phyloP scores from a whole-genome alignment of 2,113 vertebrate genomes.

The Phycodurus eques region DNA sequence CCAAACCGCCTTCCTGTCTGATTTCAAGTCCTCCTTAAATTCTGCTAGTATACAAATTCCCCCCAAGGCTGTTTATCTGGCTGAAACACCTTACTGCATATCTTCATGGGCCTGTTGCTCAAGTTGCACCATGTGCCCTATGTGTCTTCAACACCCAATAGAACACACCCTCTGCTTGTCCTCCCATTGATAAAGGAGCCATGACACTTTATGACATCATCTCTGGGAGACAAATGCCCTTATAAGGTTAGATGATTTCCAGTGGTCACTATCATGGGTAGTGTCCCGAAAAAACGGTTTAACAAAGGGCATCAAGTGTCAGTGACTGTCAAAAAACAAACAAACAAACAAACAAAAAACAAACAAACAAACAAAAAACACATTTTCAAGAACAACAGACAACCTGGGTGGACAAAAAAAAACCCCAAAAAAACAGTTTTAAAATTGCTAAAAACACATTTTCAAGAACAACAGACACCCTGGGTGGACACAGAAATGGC shows the following conservation, averaged over 20 bases:
- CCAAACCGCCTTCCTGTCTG: not conserved
- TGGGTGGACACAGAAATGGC: constrained; percentile 8
- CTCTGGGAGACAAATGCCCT: constrained; percentile 53
- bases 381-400: too few relatives aligned
- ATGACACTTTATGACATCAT: constrained; percentile 63
- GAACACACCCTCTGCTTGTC: constrained; percentile 37
- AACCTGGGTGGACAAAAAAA: too few relatives aligned
- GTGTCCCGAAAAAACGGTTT: not conserved
- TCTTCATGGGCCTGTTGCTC: not conserved
- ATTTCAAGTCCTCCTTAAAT: constrained; percentile 2
- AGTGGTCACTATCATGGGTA: not conserved
- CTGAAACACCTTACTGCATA: not conserved
- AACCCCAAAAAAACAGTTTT: too few relatives aligned
- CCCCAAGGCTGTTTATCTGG: constrained; percentile 8
- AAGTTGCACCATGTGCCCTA: constrained; percentile 5
- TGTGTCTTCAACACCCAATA: constrained; percentile 10
- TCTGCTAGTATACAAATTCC: constrained; percentile 15
- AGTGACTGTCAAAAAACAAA: too few relatives aligned
- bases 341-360: too few relatives aligned
- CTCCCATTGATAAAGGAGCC: constrained; percentile 41
- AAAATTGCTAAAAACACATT: too few relatives aligned
- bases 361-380: too few relatives aligned
- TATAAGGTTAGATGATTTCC: constrained; percentile 48
- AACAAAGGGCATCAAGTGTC: not conserved
- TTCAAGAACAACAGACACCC: too few relatives aligned